These are phyloP conservation scores for Toxostoma redivivum DNA, from an alignment of 2,113 vertebrate genomes.

Conservation along the genomic window DNA sequence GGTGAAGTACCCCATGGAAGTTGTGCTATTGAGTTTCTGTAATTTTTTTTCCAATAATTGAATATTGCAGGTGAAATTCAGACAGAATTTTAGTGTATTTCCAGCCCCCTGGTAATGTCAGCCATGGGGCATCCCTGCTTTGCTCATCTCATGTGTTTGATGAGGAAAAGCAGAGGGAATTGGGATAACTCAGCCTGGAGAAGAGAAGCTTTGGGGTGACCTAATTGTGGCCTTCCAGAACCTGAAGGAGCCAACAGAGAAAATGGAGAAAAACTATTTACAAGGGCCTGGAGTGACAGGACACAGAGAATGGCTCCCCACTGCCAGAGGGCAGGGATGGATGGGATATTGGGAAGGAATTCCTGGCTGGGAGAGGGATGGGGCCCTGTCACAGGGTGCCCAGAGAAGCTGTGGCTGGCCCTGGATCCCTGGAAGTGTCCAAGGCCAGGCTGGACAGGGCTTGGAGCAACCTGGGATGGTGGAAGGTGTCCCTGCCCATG, in stretches of 20 bases:
- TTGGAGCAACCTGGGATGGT: background rate
- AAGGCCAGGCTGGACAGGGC: rapidly evolving
- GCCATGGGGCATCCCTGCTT: background rate
- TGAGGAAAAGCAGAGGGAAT: background rate
- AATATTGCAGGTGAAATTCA: background rate
- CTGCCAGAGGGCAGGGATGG: background rate
- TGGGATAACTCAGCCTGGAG: background rate
- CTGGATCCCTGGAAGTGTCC: background rate
- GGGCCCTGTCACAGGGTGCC: background rate
- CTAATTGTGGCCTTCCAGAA: background rate
- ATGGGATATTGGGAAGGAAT: background rate
- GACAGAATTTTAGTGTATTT: background rate
- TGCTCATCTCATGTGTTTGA: background rate
- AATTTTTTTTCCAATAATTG: background rate
- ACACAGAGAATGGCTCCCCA: background rate
- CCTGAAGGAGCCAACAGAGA: background rate
- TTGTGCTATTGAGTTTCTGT: background rate
- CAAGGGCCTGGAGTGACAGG: background rate
- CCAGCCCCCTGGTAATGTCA: background rate
- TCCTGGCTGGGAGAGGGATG: rapidly evolving
- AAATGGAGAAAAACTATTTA: background rate
- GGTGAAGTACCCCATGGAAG: background rate
- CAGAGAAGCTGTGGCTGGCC: background rate
- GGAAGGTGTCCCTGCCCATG: background rate
- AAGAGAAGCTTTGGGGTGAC: background rate